Base-by-base conservation (phyloP, 2,888 invertebrate genomes). In the Tethea ocularis region DNA sequence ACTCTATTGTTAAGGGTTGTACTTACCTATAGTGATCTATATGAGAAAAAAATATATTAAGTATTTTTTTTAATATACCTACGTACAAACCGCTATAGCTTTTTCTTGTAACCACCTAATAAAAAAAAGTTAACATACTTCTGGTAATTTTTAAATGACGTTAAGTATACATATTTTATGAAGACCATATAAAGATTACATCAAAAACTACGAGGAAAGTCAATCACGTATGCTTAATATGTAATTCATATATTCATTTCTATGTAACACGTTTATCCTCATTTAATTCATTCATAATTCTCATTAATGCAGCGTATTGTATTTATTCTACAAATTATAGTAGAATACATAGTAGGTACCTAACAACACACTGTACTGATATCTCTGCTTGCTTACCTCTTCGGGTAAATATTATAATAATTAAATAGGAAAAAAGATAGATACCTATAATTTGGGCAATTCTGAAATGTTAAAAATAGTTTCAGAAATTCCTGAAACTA, bases 161-260 rank as follows among this genome's bases (percentile, higher is more conserved):
- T 57, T 57, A 57, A 55, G 59, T 69, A n/a, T n/a, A n/a, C 63
- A 66, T 64, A 58, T 59, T 63, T 2, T n/a, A 38, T 38, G 59
- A 58, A 52, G 24, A 61, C 56, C 10, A 8, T 46, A 20, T 20
- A 7, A 46, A 17, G 2, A 20, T 20, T 46, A 46, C 46, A 46
- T 46, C 46, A 46, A 0, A 46, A 3, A 46, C 10, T 46, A 46
- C 46, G 20, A 20, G 46, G 46, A 46, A 46, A 46, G 46, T n/a
- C 7, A 10, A 20, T 10, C 20, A 13, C 33, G 33, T 13, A 33
- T 13, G 20, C 5, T 46, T 46, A 20, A 46, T 17, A 36, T n/a
- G 38, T 38, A 38, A 38, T n/a, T 38, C 2, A 20, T n/a, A 3
- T 17, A 17, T 41, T 46, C 8, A n/a, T 46, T 46, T 46, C 17